These are phyloP conservation scores for Buathra laborator DNA, from an alignment of 2,888 invertebrate genomes.

Conservation along the genomic window DNA sequence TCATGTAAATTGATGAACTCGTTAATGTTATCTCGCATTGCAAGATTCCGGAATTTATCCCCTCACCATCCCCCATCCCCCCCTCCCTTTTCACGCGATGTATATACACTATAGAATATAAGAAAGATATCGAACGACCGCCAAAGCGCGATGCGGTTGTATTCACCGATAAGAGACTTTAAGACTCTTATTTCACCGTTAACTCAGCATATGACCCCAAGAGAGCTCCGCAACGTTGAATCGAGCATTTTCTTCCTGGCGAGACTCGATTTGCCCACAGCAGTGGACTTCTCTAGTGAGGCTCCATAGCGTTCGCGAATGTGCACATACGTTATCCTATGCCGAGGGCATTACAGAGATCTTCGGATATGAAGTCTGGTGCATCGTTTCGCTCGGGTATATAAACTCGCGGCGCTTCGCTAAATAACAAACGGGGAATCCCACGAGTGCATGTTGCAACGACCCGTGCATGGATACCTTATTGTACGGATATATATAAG, in stretches of 20 bases:
- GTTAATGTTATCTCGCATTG: background rate
- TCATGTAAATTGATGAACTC: background rate
- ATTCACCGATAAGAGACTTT: constrained; percentile 30
- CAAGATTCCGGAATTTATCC: background rate
- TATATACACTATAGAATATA: constrained; percentile 16
- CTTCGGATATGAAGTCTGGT: constrained; percentile 63
- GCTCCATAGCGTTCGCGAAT: constrained; percentile 28
- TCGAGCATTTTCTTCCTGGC: constrained; percentile 51
- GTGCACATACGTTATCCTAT: constrained; percentile 62
- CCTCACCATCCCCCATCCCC: background rate
- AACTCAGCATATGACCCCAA: constrained; percentile 57
- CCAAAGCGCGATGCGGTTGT: constrained; percentile 20
- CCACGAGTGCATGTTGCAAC: constrained; percentile 37
- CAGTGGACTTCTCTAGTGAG: constrained; percentile 27
- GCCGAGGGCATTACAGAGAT: constrained; percentile 59
- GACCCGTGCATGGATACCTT: constrained; percentile 34
- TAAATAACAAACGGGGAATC: constrained; percentile 58
- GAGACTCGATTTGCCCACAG: constrained; percentile 21
- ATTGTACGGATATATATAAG: no score
- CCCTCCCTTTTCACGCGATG: no score
- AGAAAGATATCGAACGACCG: constrained; percentile 14
- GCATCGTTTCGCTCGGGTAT: constrained; percentile 56
- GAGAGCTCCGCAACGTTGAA: constrained; percentile 42
- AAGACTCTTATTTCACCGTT: constrained; percentile 56
- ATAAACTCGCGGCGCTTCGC: constrained; percentile 58